Evolutionary conservation across 1,140 invertebrate genomes (phyloP).

Genomic region (Zaprionus kolodkinae): DNA sequence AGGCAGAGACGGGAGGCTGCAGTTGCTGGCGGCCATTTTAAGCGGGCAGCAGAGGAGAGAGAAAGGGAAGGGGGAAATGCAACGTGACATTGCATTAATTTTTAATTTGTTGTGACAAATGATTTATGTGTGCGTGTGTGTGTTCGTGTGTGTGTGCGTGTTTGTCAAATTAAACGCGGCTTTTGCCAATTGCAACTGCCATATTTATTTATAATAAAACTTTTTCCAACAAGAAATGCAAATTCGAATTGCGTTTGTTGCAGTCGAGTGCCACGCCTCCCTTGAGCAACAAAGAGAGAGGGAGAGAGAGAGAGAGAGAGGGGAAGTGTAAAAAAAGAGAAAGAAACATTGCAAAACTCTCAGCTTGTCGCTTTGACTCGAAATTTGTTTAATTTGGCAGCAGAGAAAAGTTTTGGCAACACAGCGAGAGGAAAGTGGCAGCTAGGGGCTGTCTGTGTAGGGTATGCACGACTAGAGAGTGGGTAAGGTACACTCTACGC

Average conservation of each 20-base stretch:
- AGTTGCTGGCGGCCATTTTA: conserved; percentile 32
- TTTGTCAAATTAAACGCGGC: conserved; percentile 58
- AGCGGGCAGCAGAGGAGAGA: background rate
- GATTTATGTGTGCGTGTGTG: conserved; percentile 64
- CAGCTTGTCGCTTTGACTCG: conserved; percentile 44
- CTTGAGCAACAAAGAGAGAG: conserved; percentile 32
- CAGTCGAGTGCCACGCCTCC: conserved; percentile 25
- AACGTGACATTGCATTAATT: conserved; percentile 65
- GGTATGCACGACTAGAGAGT: background rate
- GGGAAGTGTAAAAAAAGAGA: background rate
- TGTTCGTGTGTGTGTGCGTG: conserved; percentile 4
- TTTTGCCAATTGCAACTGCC: conserved; percentile 19
- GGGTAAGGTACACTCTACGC: background rate
- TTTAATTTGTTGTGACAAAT: conserved; percentile 70
- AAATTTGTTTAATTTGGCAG: conserved; percentile 74
- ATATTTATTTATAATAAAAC: conserved; percentile 15
- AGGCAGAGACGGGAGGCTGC: background rate
- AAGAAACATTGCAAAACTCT: conserved; percentile 12
- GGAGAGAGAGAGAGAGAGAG: background rate
- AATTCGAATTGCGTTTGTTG: conserved; percentile 70
- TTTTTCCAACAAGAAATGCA: conserved; percentile 64
- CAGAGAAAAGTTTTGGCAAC: conserved; percentile 48
- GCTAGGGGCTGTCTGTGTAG: background rate
- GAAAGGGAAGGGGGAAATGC: background rate
- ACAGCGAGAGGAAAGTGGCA: conserved; percentile 18